A percentile compares a stretch with the other conserved stretches of the same genome.
These are phyloP conservation scores for Pholis gunnellus DNA, from an alignment of 2,113 vertebrate species.

Conservation along the genomic window DNA sequence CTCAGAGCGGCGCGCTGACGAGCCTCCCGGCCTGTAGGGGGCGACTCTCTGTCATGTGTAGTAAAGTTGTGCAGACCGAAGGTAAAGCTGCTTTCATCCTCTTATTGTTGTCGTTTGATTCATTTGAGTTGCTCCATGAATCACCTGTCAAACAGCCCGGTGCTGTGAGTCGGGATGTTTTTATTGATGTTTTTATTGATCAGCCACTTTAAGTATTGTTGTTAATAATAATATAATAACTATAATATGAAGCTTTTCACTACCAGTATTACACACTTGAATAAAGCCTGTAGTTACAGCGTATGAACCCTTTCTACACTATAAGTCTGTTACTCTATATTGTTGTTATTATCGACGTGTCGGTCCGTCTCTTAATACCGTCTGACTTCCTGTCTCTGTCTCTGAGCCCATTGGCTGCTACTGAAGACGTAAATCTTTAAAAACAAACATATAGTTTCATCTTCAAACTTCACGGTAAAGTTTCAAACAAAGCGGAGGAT, in stretches of 20 bases:
- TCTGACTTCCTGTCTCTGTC: neutral
- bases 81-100: neutral
- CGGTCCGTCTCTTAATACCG: too few relatives aligned
- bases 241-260: neutral
- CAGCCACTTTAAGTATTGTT: neutral
- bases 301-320: neutral
- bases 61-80: neutral
- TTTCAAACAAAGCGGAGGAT: neutral
- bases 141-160: neutral
- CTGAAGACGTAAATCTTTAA: neutral
- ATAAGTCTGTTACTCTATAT: neutral
- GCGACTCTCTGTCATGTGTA: neutral
- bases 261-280: neutral
- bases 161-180: neutral
- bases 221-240: neutral
- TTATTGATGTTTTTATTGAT: neutral
- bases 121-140: neutral
- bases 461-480: neutral
- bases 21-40: conserved; percentile 42
- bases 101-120: neutral
- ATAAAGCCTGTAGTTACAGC: neutral
- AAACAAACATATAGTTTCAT: neutral
- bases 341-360: neutral
- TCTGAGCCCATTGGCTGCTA: neutral
- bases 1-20: neutral